Evolutionary conservation across 2,797 vertebrate genomes (phyloP).

Genomic region (Danio kyathit): DNA sequence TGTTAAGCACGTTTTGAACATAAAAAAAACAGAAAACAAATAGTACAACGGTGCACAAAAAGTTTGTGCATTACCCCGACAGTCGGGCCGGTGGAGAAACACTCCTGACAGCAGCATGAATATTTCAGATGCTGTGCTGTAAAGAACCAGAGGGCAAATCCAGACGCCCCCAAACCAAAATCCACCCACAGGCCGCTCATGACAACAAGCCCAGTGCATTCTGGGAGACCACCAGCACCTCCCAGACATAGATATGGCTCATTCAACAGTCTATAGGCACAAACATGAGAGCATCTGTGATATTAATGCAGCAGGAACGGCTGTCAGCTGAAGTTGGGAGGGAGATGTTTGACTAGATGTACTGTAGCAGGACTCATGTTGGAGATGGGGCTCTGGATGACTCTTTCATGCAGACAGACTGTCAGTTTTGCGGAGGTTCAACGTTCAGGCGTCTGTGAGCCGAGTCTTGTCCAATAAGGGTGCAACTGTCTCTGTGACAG

Average conservation of each 20-base stretch:
- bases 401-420: slow-evolving; percentile 34
- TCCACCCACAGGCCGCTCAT: slow-evolving; percentile 1
- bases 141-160: slow-evolving; percentile 40
- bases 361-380: slow-evolving; percentile 15
- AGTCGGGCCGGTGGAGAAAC: slow-evolving; percentile 22
- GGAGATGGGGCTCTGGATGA: slow-evolving; percentile 28
- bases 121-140: slow-evolving; percentile 40
- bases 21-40: neutral
- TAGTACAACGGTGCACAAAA: slow-evolving; percentile 7
- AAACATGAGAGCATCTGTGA: slow-evolving; percentile 41
- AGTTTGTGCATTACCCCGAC: slow-evolving; percentile 34
- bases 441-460: neutral
- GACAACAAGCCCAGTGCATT: slow-evolving; percentile 22
- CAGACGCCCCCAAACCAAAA: neutral
- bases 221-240: slow-evolving; percentile 6
- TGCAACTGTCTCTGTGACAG: slow-evolving; percentile 11
- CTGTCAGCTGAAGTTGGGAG: slow-evolving; percentile 26
- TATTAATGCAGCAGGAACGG: slow-evolving; percentile 20
- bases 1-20: neutral
- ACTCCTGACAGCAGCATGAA: slow-evolving; percentile 49
- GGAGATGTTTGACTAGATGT: slow-evolving; percentile 1
- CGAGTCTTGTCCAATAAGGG: slow-evolving; percentile 6
- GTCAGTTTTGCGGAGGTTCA: slow-evolving; percentile 30
- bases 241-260: neutral
- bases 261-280: neutral